A percentile compares a stretch with the other conserved stretches of the same genome.
These are phyloP conservation scores for Theonella swinhoei DNA, from an alignment of 37 sponge, comb jelly and placozoan species.

Conservation along the genomic window DNA sequence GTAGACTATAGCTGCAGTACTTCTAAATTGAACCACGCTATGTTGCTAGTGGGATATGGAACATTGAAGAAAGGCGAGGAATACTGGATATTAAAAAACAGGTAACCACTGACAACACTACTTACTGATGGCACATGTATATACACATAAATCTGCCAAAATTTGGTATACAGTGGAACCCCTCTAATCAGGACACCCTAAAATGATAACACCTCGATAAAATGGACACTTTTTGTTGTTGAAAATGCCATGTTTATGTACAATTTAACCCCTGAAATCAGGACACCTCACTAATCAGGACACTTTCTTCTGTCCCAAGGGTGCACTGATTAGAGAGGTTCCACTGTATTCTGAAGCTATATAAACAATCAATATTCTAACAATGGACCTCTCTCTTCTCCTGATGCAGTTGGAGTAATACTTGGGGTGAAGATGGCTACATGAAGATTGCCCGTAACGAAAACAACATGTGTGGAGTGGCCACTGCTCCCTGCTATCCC, in stretches of 20 bases:
- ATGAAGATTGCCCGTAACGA: conserved; percentile 66
- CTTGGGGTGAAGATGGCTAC: conserved; percentile 88
- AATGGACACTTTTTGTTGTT: too few relatives aligned
- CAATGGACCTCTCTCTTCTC: background rate
- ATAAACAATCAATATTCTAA: background rate
- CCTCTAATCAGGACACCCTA: too few relatives aligned
- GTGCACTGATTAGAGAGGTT: too few relatives aligned
- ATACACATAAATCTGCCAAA: too few relatives aligned
- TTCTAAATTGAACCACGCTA: conserved; percentile 72
- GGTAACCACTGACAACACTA: too few relatives aligned
- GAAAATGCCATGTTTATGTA: too few relatives aligned
- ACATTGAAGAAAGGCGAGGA: conserved; percentile 5
- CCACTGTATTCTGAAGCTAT: too few relatives aligned
- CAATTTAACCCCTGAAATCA: background rate
- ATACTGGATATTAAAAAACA: conserved; percentile 82
- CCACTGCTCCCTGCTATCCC: conserved; percentile 79
- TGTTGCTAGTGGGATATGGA: conserved; percentile 80
- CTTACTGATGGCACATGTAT: too few relatives aligned
- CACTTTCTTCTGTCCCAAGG: background rate
- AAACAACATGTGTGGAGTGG: conserved; percentile 89
- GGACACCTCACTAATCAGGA: background rate
- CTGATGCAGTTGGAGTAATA: conserved; percentile 70
- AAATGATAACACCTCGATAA: too few relatives aligned
- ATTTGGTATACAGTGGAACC: too few relatives aligned
- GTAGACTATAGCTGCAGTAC: conserved; percentile 65